A percentile compares a stretch with the other conserved stretches of the same genome.
These are phyloP conservation scores for Engraulis encrasicolus DNA, from an alignment of 2,113 vertebrate genomes.

Conservation along the genomic window DNA sequence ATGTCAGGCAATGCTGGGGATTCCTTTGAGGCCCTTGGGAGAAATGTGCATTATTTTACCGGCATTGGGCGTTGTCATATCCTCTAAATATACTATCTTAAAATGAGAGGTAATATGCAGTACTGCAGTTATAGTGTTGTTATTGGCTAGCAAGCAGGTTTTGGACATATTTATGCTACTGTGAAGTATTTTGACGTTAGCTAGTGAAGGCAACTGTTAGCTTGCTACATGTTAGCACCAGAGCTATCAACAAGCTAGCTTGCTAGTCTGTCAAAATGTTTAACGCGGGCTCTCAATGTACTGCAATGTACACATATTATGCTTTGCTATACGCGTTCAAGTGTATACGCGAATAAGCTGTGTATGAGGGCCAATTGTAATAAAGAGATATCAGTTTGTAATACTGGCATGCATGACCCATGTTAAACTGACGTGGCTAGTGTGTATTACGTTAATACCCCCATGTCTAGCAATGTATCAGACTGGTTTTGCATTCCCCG, in stretches of 20 bases:
- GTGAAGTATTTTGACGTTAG: slow-evolving; percentile 15
- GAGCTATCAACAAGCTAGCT: background rate
- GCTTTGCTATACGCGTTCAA: background rate
- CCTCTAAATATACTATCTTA: background rate
- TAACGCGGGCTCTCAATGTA: background rate
- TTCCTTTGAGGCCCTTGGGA: slow-evolving; percentile 57
- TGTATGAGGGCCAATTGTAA: background rate
- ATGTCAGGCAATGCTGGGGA: slow-evolving; percentile 59
- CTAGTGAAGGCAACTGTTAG: background rate
- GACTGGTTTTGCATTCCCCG: slow-evolving; percentile 7
- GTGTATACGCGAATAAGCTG: background rate
- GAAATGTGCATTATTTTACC: background rate
- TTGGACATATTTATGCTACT: background rate
- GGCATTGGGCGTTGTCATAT: background rate
- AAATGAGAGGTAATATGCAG: background rate
- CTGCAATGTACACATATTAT: background rate
- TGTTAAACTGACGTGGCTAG: slow-evolving; percentile 13
- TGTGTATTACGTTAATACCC: background rate
- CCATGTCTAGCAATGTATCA: background rate
- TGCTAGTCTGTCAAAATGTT: background rate
- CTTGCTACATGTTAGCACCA: background rate
- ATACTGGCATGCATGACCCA: background rate
- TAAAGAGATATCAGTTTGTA: background rate
- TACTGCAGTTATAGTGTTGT: background rate
- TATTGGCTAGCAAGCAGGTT: background rate